Conservation (phyloP, 2,113 vertebrate species). For the Acanthisitta chloris region DNA sequence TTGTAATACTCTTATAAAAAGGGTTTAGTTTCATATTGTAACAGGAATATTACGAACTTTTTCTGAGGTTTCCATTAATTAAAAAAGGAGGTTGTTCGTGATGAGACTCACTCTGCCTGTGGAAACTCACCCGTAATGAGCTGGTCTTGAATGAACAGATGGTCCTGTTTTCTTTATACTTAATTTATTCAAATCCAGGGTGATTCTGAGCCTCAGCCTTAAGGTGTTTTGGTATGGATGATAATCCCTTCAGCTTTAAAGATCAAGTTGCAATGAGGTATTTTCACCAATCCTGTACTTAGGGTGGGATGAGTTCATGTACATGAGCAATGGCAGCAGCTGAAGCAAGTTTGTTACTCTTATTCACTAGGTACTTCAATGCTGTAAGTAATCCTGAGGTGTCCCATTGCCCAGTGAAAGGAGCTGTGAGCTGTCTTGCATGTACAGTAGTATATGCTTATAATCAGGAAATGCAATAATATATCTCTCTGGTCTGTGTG, state of each 20-base stretch:
- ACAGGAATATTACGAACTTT: not conserved
- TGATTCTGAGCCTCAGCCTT: not conserved
- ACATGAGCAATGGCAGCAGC: not conserved
- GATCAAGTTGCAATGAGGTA: not conserved
- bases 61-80: not conserved
- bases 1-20: not conserved
- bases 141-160: no score
- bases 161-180: not conserved
- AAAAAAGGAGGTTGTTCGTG: not conserved
- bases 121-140: not conserved
- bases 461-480: not conserved
- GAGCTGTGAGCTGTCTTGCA: not conserved
- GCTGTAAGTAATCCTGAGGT: not conserved
- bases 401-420: not conserved
- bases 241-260: not conserved
- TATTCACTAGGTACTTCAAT: not conserved
- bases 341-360: not conserved
- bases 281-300: not conserved
- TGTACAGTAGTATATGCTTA: rapidly evolving
- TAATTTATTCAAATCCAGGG: not conserved
- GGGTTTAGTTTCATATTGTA: not conserved
- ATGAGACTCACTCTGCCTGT: not conserved
- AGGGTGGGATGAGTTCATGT: not conserved
- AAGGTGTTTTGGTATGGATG: not conserved
- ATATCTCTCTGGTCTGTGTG: not conserved